These are phyloP conservation scores for Paramormyrops hopkinsi DNA, from an alignment of 2,797 vertebrate genomes.

Conservation along the genomic window DNA sequence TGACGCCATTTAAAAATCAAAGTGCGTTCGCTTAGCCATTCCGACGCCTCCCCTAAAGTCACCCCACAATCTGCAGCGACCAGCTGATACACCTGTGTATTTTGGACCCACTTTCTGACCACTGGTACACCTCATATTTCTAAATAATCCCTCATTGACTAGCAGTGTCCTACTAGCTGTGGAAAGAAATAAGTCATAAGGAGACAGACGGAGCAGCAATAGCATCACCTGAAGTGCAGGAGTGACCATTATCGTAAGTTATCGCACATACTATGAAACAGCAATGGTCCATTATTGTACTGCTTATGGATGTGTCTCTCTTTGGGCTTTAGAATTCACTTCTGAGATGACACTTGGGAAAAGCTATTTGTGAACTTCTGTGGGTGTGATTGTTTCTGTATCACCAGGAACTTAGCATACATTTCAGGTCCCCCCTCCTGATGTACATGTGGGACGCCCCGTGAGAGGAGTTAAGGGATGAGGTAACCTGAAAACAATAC, in stretches of 20 bases:
- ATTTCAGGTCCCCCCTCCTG: background rate
- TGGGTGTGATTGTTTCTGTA: background rate
- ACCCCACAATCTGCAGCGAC: background rate
- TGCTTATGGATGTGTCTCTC: background rate
- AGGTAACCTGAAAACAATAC: background rate
- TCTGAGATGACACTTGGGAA: background rate
- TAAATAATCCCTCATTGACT: background rate
- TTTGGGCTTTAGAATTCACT: background rate
- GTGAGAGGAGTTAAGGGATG: background rate
- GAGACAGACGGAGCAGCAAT: background rate
- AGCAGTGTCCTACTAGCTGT: background rate
- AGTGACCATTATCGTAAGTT: background rate
- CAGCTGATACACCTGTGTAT: background rate
- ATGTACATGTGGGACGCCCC: background rate
- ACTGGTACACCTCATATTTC: background rate
- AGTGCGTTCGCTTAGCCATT: background rate
- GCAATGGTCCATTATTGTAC: background rate
- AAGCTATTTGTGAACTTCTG: background rate
- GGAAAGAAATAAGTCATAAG: background rate
- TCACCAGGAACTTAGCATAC: background rate
- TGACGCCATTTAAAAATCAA: background rate
- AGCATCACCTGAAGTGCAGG: background rate
- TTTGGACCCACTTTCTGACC: background rate
- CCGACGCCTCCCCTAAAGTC: background rate
- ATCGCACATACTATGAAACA: background rate